Base-by-base conservation (phyloP, 1,140 invertebrate genomes). In the Macrotrachela quadricornifera region DNA sequence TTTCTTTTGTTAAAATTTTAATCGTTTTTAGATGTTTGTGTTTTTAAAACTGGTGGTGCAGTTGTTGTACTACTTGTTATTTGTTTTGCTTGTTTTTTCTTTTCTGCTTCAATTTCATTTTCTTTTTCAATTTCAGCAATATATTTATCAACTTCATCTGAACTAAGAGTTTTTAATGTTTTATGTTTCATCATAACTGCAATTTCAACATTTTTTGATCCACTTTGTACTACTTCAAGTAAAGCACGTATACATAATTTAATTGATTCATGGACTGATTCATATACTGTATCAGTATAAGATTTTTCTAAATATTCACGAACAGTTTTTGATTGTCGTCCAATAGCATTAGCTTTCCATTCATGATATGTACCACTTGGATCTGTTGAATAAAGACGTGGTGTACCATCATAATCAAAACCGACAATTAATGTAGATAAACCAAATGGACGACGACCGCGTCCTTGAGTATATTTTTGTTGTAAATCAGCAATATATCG, bases 261-360 rank as follows among this genome's bases (percentile, higher is more conserved):
- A 14, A 95, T 83, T 16, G 86, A 81, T 49, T 83, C 84, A 64
- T 80, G 80, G 66, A 96, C 87, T 46, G 77, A 77, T 12, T 76
- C 75, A 47, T 86, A 83, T 63, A 86, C 80, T 55, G 75, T 73
- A 57, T 90, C 83, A 40, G 78, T 81, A 65, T 96, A 97, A 68
- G 90, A 83, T 64, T 99, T 97, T 71, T 99, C 92, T 56, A 99
- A 76, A 71, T 94, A 99, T 73, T 99, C 94, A 57, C 87, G 77
- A 0, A 99, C 92, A 17, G 88, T 90, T 70, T 97, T 97, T 3
- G 88, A 88, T 65, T 83, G 94, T 58, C 91, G 76, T 4, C 94
- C 94, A 58, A 91, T 97, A 1, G 91, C 87, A 75, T 96, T 97
- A 9, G 92, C 92, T 77, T 91, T 90, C 84, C 91, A 96, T 71